Base-by-base conservation (phyloP, 2,113 vertebrate species). In the Oxyura jamaicensis region DNA sequence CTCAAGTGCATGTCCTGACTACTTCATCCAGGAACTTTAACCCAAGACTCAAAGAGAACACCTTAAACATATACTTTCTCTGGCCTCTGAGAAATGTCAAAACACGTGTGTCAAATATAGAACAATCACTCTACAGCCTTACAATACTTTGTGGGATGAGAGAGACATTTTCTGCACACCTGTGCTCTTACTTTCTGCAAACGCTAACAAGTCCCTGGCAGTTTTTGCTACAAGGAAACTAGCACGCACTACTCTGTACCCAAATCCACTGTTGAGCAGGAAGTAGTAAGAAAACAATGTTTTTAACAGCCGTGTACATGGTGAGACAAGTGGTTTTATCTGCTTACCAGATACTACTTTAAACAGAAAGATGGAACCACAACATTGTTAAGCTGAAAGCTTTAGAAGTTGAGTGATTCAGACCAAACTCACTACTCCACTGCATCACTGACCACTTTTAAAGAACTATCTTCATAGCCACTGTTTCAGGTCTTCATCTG, bases 321-420 rank as follows among this genome's bases (percentile, higher is more conserved):
- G 82, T 11, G 13, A 93, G 93, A 62, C 19, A 10, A 81, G 55
- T n/a, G 48, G 91, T 96, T 96, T 83, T 83, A 91, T 88, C 90
- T 46, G 14, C 78, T 94, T 94, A 76, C 83, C 77, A 89, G 88
- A 46, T 68, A 58, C 6, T 72, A 74, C 83, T 96, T 94, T 93
- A 95, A 95, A 97, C 96, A 95, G 86, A 92, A 35, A 29, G 63
- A 28, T 17, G 20, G 59, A 81, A 72, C 86, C 89, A 88, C 91
- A 95, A 87, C 46, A 33, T 19, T 82, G 11, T 69, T 72, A n/a
- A 78, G 52, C 62, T 72, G 68, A 41, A 78, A 86, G 25, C 42
- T 65, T 90, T 39, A 46, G 68, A 11, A 91, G 65, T 18, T 67
- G 46, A 52, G 69, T 18, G 25, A 46, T 72, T 86, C 41, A 31